Evolutionary conservation across 2,888 invertebrate species (phyloP).

Genomic region (Lamellibrachia satsuma): DNA sequence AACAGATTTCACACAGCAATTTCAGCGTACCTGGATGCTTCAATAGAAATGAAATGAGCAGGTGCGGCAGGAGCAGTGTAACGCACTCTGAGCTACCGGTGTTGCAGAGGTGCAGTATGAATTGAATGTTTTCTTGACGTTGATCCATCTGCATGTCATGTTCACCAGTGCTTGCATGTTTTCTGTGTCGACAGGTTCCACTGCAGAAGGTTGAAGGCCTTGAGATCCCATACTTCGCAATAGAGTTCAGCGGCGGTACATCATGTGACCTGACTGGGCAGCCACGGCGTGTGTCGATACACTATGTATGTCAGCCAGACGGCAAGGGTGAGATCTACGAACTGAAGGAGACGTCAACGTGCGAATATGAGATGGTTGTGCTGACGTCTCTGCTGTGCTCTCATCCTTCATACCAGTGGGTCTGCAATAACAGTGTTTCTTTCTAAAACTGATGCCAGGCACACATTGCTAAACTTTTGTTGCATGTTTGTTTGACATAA

Average conservation of each 20-base stretch:
- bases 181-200: slow-evolving; percentile 21
- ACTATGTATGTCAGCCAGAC: slow-evolving; percentile 86
- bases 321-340: slow-evolving; percentile 92
- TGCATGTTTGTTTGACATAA: background rate
- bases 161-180: background rate
- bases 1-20: too few species aligned
- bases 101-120: too few species aligned
- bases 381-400: slow-evolving; percentile 86
- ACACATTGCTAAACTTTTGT: too few species aligned
- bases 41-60: too few species aligned
- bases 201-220: slow-evolving; percentile 80
- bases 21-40: background rate
- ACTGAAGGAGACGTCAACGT: slow-evolving; percentile 90
- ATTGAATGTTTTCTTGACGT: too few species aligned
- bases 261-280: slow-evolving; percentile 88
- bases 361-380: slow-evolving; percentile 92
- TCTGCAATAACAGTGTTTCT: background rate
- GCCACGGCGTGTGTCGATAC: slow-evolving; percentile 69
- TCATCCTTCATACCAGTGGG: slow-evolving; percentile 79
- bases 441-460: background rate
- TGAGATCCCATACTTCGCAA: slow-evolving; percentile 82
- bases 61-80: too few species aligned
- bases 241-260: slow-evolving; percentile 86
- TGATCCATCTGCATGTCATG: too few species aligned
- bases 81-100: too few species aligned